Percentiles rank a stretch among this genome's conserved stretches.
Evolutionary conservation across 2,797 vertebrate genomes (phyloP).

Genomic region (Coregonus ussuriensis): DNA sequence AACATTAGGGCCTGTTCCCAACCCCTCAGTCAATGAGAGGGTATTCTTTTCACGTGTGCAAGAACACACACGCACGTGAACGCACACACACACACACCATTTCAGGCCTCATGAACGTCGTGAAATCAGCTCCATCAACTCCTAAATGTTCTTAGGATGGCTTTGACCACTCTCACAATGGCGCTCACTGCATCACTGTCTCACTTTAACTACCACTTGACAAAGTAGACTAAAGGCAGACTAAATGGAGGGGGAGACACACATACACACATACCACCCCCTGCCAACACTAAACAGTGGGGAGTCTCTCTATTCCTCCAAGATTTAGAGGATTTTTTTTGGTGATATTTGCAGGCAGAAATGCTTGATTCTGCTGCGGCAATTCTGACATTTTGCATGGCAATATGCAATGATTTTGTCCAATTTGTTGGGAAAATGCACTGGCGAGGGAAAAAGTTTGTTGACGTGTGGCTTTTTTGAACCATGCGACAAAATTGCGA

Average conservation of each 20-base stretch:
- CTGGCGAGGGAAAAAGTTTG: too few relatives aligned
- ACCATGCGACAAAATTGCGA: too few relatives aligned
- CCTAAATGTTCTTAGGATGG: slow-evolving; percentile 23
- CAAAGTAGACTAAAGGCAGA: slow-evolving; percentile 3
- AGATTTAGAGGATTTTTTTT: too few relatives aligned
- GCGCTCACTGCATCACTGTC: slow-evolving; percentile 8
- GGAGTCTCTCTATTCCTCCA: background rate
- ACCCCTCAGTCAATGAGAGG: slow-evolving; percentile 32
- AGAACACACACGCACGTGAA: background rate
- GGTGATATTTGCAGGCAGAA: too few relatives aligned
- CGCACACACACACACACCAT: background rate
- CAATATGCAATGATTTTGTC: too few relatives aligned
- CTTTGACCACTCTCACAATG: background rate
- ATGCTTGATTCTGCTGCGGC: too few relatives aligned
- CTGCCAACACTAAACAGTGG: background rate
- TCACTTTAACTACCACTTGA: background rate
- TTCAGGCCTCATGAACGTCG: slow-evolving; percentile 19
- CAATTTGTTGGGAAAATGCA: too few relatives aligned
- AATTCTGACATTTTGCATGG: too few relatives aligned
- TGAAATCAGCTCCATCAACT: slow-evolving; percentile 31
- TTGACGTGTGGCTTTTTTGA: too few relatives aligned
- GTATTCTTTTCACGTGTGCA: background rate
- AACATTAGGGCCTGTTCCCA: slow-evolving; percentile 26
- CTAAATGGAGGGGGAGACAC: background rate
- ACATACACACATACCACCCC: background rate